Conservation (phyloP, 64 coral and sea anemone genomes). For the Catalaphyllia jardinei region DNA sequence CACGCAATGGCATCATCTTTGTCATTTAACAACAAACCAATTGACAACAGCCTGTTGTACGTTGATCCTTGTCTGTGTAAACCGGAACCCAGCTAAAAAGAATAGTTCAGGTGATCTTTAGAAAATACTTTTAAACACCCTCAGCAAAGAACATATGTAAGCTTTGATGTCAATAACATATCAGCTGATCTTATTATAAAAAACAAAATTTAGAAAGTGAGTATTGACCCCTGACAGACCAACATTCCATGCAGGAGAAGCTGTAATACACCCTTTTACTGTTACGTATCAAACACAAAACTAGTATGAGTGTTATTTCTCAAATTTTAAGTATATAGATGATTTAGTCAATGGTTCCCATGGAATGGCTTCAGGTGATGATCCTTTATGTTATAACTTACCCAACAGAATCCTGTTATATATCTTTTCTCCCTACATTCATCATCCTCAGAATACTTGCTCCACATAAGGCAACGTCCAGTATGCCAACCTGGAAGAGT, state of each 20-base stretch:
- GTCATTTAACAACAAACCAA: slow-evolving; percentile 86
- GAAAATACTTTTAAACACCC: background rate
- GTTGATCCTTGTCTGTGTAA: slow-evolving; percentile 90
- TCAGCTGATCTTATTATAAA: too few species aligned
- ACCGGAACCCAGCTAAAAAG: slow-evolving; percentile 95
- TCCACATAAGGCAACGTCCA: slow-evolving; percentile 95
- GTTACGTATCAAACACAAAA: too few species aligned
- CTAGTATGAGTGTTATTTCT: too few species aligned
- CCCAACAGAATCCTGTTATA: slow-evolving; percentile 96
- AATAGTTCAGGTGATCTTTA: background rate
- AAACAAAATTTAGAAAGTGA: too few species aligned
- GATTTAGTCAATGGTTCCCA: too few species aligned
- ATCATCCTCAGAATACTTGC: slow-evolving; percentile 99
- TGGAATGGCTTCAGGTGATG: too few species aligned
- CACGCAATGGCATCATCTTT: slow-evolving; percentile 88
- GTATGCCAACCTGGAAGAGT: slow-evolving; percentile 81
- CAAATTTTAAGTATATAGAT: too few species aligned
- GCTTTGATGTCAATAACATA: background rate
- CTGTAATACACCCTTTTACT: too few species aligned
- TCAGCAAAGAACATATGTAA: background rate
- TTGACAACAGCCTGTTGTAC: slow-evolving; percentile 97
- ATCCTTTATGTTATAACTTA: slow-evolving; percentile 22
- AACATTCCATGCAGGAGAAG: too few species aligned
- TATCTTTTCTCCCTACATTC: slow-evolving; percentile 84
- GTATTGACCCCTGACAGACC: too few species aligned